A percentile compares a stretch with the other conserved stretches of the same genome.
phyloP scores from a whole-genome alignment of 2,888 invertebrate species.

The Euplexia lucipara region DNA sequence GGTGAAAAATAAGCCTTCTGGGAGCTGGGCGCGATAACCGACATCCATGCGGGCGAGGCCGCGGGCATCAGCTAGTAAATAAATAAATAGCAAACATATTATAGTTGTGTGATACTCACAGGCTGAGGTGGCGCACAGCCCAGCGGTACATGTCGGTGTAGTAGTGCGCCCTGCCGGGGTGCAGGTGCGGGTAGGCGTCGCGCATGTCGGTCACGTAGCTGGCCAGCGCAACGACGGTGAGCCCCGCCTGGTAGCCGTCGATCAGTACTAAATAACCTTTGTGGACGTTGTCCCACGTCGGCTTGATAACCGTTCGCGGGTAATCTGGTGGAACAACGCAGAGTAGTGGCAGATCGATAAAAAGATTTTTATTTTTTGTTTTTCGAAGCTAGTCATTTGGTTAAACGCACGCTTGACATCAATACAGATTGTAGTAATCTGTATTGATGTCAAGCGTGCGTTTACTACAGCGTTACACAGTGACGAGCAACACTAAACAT shows the following conservation, averaged over 20 bases:
- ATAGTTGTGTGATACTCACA: slow-evolving; percentile 9
- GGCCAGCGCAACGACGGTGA: slow-evolving; percentile 2
- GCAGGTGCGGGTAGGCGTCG: slow-evolving; percentile 8
- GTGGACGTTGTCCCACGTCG: background rate
- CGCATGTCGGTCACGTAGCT: background rate
- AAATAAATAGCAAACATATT: no score
- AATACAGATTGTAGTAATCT: no score
- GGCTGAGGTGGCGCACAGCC: slow-evolving; percentile 34
- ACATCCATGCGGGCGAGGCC: slow-evolving; percentile 23
- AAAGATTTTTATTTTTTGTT: no score
- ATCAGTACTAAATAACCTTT: slow-evolving; percentile 3
- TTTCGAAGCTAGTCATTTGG: no score
- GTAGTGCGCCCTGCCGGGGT: slow-evolving; percentile 27
- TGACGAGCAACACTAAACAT: no score
- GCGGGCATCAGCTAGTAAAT: background rate
- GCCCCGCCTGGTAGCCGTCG: slow-evolving; percentile 25
- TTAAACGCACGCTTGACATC: no score
- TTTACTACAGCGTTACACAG: no score
- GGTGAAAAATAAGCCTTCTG: no score
- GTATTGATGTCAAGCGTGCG: no score
- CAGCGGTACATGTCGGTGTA: slow-evolving; percentile 33
- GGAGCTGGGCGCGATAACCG: slow-evolving; percentile 11
- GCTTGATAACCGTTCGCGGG: background rate
- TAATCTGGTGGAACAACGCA: no score
- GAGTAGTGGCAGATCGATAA: no score